Percentiles rank a stretch among this genome's conserved stretches.
These are phyloP conservation scores for Terrapene triunguis DNA, from an alignment of 2,113 vertebrate species.

Conservation along the genomic window DNA sequence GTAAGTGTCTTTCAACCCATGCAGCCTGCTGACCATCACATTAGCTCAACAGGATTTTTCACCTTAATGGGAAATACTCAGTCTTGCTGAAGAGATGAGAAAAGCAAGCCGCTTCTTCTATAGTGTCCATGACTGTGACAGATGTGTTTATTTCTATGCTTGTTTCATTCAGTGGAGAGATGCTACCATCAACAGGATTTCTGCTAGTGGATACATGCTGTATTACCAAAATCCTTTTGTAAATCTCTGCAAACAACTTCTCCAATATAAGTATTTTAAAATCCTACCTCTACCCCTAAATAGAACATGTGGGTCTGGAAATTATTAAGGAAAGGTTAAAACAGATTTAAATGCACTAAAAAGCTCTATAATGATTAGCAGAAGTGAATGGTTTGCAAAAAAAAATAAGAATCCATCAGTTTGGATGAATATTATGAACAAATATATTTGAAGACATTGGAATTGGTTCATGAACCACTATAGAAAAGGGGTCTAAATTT, in stretches of 20 bases:
- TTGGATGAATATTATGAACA: neutral
- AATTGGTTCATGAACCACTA: neutral
- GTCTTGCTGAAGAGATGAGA: neutral
- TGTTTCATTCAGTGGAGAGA: neutral
- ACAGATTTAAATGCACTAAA: neutral
- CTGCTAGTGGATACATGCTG: neutral
- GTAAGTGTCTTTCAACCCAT: neutral
- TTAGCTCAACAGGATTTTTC: neutral
- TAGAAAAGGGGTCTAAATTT: accelerated
- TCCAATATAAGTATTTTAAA: neutral
- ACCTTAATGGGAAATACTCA: neutral
- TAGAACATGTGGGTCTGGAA: accelerated
- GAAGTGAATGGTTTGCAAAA: neutral
- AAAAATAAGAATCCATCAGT: neutral
- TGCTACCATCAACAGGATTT: neutral
- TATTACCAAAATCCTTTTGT: neutral
- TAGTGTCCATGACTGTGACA: neutral
- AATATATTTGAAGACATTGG: neutral
- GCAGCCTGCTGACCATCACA: neutral
- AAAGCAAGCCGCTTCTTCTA: accelerated
- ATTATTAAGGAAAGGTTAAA: neutral
- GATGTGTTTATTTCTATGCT: neutral
- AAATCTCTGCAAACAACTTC: neutral
- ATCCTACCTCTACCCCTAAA: neutral
- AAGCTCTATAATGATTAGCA: neutral